Conservation (phyloP, 2,797 vertebrate species). For the Arremon aurantiirostris region DNA sequence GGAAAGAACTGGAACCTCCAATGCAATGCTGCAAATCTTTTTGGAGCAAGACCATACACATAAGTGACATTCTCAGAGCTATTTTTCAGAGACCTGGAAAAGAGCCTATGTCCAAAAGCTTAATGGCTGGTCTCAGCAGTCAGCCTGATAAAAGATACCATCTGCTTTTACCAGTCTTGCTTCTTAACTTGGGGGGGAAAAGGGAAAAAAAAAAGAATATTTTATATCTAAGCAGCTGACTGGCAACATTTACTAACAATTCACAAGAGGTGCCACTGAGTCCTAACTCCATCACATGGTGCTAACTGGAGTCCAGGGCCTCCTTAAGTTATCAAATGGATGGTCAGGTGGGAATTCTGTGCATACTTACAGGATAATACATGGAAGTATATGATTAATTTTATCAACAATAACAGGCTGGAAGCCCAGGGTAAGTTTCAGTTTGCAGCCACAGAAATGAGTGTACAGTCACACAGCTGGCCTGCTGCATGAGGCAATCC, state of each 20-base stretch:
- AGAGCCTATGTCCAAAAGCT: background rate
- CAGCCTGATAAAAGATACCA: background rate
- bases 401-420: background rate
- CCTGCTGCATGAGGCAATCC: background rate
- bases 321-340: background rate
- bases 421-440: background rate
- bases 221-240: background rate
- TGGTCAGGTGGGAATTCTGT: background rate
- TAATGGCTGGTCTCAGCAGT: background rate
- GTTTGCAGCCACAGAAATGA: background rate
- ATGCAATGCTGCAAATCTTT: fast-evolving
- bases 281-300: background rate
- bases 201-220: background rate
- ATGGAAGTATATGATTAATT: background rate
- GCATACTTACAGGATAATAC: background rate
- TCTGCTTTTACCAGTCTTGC: background rate
- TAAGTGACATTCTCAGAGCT: background rate
- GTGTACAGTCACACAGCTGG: background rate
- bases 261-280: background rate
- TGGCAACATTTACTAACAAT: background rate
- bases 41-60: background rate
- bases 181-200: background rate
- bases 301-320: background rate
- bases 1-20: background rate
- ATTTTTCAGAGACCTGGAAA: background rate